Evolutionary conservation across 2,797 vertebrate genomes (phyloP), one percentile per base, ranked within the genome.

Genomic region (Sphenopsis melanotis): DNA sequence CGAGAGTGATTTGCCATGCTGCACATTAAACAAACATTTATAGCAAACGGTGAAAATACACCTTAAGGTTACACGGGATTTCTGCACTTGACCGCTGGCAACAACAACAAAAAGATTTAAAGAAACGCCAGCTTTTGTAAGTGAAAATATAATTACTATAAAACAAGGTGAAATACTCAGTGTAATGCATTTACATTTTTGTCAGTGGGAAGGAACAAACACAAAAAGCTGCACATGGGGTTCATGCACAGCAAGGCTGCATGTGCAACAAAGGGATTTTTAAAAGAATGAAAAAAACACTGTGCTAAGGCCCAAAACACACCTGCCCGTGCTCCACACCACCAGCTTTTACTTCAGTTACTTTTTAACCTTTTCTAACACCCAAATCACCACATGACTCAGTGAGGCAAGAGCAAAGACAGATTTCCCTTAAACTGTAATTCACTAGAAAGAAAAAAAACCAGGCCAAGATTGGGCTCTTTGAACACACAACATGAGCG

Each of bases 1-100:
- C 4, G 4, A 78, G 53, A 74, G 92, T 88, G 57, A 78, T 71
- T 61, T 91, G 85, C 93, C 91, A 91, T 92, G 85, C 92, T 87
- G 93, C 93, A 49, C n/a, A 32, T 56, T 69, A 71, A 94, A 92
- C 80, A 75, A 80, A 90, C 81, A 82, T 55, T 72, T 68, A 87
- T 5, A 84, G 90, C 89, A 46, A 95, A 80, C 32, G 20, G 81
- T 92, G 95, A 71, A 83, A 86, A 92, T 42, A 83, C 82, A 66
- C 23, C 56, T 75, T 19, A 77, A 53, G 80, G 78, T 80, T 83
- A 85, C 65, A 39, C 14, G 41, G 93, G 70, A 80, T 68, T 72
- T 85, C 79, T 60, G 81, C 32, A 72, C 80, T 91, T 71, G 9
- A 59, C 75, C 1, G 66, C 96, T 78, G 90, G 90, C 95, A 84